phyloP scores from a whole-genome alignment of 2,888 invertebrate species.

The Emmelina monodactyla region DNA sequence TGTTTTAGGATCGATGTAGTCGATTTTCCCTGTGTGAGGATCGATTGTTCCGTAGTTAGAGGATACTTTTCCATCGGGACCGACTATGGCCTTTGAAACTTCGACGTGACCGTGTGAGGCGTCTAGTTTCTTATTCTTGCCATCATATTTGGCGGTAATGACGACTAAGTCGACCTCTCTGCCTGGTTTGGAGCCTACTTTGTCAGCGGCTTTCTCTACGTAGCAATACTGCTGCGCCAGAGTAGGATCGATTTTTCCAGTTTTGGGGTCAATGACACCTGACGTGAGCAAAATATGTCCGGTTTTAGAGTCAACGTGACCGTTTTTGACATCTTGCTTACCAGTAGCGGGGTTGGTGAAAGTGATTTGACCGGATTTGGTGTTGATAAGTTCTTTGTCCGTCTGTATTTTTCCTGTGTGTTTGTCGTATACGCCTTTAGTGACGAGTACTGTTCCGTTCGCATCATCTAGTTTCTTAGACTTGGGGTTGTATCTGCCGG shows the following conservation, averaged over 20 bases:
- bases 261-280: conserved; percentile 71
- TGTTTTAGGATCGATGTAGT: conserved; percentile 68
- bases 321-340: conserved; percentile 70
- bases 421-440: conserved; percentile 48
- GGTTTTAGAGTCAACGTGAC: conserved; percentile 71
- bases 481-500: conserved; percentile 67
- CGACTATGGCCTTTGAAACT: conserved; percentile 69
- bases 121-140: conserved; percentile 60
- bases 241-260: conserved; percentile 71
- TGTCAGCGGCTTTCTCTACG: conserved; percentile 66
- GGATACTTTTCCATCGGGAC: conserved; percentile 58
- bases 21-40: conserved; percentile 69
- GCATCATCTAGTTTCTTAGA: conserved; percentile 62
- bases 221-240: conserved; percentile 74
- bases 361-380: conserved; percentile 69
- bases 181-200: conserved; percentile 51
- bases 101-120: conserved; percentile 53
- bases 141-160: conserved; percentile 68
- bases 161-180: conserved; percentile 67
- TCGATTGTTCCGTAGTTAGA: conserved; percentile 75
- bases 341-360: conserved; percentile 69
- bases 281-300: conserved; percentile 71
- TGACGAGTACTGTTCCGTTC: conserved; percentile 55
- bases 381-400: conserved; percentile 72
- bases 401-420: conserved; percentile 70